Evolutionary conservation across 2,797 vertebrate genomes (phyloP).

Genomic region (Helicolenus hilgendorfi): DNA sequence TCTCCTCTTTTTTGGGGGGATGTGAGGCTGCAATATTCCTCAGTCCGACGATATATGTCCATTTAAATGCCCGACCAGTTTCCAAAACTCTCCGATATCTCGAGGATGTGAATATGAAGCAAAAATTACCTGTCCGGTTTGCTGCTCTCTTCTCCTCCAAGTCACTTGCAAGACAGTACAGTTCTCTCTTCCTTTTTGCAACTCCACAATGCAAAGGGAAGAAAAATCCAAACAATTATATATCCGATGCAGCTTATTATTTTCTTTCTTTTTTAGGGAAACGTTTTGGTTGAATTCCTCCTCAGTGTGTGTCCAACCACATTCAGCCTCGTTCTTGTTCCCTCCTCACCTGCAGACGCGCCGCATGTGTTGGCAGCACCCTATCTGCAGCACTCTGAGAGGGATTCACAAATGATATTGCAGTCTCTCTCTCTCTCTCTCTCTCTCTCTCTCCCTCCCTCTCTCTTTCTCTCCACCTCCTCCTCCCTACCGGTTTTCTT

Average conservation of each 20-base stretch:
- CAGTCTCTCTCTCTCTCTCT: slow-evolving; percentile 89
- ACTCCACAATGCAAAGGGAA: slow-evolving; percentile 53
- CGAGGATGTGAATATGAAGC: slow-evolving; percentile 36
- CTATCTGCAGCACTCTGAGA: slow-evolving; percentile 96
- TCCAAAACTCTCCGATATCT: slow-evolving; percentile 60
- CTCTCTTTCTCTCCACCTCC: slow-evolving; percentile 65
- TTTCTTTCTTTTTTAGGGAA: slow-evolving; percentile 10
- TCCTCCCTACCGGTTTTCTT: slow-evolving; percentile 57
- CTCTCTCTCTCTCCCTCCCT: slow-evolving; percentile 52
- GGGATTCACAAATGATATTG: slow-evolving; percentile 97
- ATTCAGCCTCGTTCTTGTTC: slow-evolving; percentile 85
- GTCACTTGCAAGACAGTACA: slow-evolving; percentile 69
- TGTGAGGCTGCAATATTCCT: slow-evolving; percentile 70
- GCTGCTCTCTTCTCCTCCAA: slow-evolving; percentile 54
- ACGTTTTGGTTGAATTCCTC: slow-evolving; percentile 63
- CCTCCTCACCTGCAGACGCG: slow-evolving; percentile 94
- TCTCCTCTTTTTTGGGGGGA: slow-evolving; percentile 30
- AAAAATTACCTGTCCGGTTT: slow-evolving; percentile 70
- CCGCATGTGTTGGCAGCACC: slow-evolving; percentile 93
- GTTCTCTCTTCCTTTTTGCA: slow-evolving; percentile 47
- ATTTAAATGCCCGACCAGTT: slow-evolving; percentile 70
- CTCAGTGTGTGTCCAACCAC: slow-evolving; percentile 76
- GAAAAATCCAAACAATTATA: slow-evolving; percentile 25
- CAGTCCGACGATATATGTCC: slow-evolving; percentile 69
- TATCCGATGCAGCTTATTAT: slow-evolving; percentile 70